Evolutionary conservation across 2,888 invertebrate species (phyloP).

Genomic region (Carterocephalus palaemon): DNA sequence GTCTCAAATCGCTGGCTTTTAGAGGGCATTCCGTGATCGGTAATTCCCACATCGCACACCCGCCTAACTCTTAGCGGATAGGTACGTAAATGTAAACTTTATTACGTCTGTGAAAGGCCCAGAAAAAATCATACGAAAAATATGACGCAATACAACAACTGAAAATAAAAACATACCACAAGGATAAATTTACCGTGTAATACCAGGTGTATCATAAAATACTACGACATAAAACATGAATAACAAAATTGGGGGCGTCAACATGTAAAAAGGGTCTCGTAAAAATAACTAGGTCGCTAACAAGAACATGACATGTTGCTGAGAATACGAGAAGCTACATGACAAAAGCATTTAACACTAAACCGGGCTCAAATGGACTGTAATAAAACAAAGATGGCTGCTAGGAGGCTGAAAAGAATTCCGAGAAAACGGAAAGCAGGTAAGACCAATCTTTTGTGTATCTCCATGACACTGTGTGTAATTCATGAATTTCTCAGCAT

Average conservation of each 20-base stretch:
- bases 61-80: no score
- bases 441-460: constrained; percentile 17
- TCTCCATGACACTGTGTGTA: neutral
- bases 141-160: no score
- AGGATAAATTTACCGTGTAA: neutral
- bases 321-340: constrained; percentile 14
- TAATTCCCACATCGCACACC: no score
- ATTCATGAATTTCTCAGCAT: constrained; percentile 1
- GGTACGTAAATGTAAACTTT: no score
- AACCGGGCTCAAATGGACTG: constrained; percentile 24
- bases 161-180: no score
- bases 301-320: constrained; percentile 14
- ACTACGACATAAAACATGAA: constrained; percentile 8
- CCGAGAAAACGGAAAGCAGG: constrained; percentile 15
- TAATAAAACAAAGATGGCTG: constrained; percentile 24
- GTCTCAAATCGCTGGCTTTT: no score
- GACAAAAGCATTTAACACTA: constrained; percentile 24
- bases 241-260: constrained; percentile 14
- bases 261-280: constrained; percentile 18
- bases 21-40: no score
- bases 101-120: no score
- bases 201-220: neutral
- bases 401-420: constrained; percentile 13
- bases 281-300: constrained; percentile 22
- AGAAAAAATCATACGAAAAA: no score